Evolutionary conservation across 2,888 invertebrate species (phyloP).

Genomic region (Hirtodrosophila histrioides): DNA sequence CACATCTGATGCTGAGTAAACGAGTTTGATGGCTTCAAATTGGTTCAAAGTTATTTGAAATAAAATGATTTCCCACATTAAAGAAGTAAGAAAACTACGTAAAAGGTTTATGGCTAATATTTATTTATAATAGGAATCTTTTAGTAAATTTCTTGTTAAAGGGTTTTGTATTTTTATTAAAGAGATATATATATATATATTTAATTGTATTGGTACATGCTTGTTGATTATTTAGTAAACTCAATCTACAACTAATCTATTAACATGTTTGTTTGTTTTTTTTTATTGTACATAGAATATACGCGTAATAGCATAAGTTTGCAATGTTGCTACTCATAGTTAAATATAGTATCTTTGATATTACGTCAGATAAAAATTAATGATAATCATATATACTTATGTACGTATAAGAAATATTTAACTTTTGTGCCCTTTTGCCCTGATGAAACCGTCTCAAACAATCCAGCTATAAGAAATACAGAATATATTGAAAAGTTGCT

Average conservation of each 20-base stretch:
- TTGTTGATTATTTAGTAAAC: constrained; percentile 37
- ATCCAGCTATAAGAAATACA: constrained; percentile 11
- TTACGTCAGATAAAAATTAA: constrained; percentile 13
- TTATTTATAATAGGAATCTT: too few species aligned
- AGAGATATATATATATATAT: constrained; percentile 37
- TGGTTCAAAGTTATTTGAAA: not conserved
- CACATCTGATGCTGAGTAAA: constrained; percentile 27
- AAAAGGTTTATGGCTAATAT: too few species aligned
- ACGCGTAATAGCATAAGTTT: too few species aligned
- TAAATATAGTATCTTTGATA: constrained; percentile 5
- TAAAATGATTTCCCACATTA: not conserved
- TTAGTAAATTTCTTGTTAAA: not conserved
- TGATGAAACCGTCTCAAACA: constrained; percentile 38
- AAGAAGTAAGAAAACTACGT: not conserved
- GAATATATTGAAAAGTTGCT: constrained; percentile 7
- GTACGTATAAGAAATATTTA: not conserved
- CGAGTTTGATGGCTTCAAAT: constrained; percentile 22
- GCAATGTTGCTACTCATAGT: not conserved
- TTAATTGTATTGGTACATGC: constrained; percentile 27
- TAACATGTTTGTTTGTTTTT: constrained; percentile 27
- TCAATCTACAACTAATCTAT: constrained; percentile 30
- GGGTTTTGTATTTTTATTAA: constrained; percentile 36
- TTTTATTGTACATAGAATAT: too few species aligned
- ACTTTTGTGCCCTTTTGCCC: constrained; percentile 41
- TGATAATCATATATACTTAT: too few species aligned